phyloP scores from a whole-genome alignment of 2,797 vertebrate genomes.

The Neosilurus hyrtlii region DNA sequence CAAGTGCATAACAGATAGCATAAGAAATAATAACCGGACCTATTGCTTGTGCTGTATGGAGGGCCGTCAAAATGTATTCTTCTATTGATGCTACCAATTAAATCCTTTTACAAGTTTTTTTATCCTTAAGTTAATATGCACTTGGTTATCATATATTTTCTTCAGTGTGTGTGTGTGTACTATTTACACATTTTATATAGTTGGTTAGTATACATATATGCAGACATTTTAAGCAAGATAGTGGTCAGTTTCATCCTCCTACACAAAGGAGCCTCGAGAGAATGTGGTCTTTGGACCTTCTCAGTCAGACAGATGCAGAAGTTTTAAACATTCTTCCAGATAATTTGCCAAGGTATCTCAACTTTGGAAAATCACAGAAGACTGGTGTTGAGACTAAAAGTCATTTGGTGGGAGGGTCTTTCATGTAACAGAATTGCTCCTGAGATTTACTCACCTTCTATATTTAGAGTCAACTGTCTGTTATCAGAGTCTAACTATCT shows the following conservation, averaged over 20 bases:
- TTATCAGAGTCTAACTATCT: too few species aligned
- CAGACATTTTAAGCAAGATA: background rate
- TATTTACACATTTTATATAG: background rate
- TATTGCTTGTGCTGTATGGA: background rate
- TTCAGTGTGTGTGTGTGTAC: background rate
- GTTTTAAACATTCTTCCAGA: background rate
- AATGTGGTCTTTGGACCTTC: constrained; percentile 1
- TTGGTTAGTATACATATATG: background rate
- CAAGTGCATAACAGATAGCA: background rate
- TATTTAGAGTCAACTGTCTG: constrained; percentile 5
- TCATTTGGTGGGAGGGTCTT: background rate
- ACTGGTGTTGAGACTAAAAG: constrained; percentile 30
- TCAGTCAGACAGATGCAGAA: background rate
- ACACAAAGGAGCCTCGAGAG: background rate
- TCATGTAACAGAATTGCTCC: background rate
- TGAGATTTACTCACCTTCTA: background rate
- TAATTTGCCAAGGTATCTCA: background rate
- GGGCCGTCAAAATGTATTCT: background rate
- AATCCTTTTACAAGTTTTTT: constrained; percentile 16
- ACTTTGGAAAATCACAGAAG: constrained; percentile 4
- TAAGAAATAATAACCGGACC: constrained; percentile 2
- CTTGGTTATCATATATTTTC: background rate
- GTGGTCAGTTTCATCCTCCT: background rate
- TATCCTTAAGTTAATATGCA: background rate
- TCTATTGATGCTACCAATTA: constrained; percentile 21